phyloP scores from a whole-genome alignment of 2,888 invertebrate species.

The Sepiola atlantica region DNA sequence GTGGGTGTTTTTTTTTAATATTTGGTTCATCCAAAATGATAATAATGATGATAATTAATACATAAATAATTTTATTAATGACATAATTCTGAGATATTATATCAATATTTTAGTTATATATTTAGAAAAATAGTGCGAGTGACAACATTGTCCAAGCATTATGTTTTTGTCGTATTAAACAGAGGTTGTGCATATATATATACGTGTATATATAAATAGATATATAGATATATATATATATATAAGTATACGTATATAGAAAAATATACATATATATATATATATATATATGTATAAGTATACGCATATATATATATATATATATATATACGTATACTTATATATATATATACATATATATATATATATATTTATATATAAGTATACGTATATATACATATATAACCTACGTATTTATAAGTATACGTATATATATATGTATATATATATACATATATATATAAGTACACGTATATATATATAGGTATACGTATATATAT shows the following conservation, averaged over 20 bases:
- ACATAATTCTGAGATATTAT: no score
- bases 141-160: no score
- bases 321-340: background rate
- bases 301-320: background rate
- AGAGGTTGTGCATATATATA: no score
- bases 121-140: no score
- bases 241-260: background rate
- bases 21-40: no score
- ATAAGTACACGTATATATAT: background rate
- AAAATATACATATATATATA: background rate
- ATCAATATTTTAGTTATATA: no score
- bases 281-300: background rate
- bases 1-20: no score
- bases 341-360: background rate
- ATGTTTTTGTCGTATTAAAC: no score
- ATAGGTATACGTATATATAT: background rate
- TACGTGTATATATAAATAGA: no score
- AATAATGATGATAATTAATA: no score
- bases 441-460: constrained; percentile 4
- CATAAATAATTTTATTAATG: no score
- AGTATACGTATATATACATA: background rate
- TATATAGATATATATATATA: background rate
- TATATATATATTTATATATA: background rate
- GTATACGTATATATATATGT: background rate
- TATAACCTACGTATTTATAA: background rate